Conservation (phyloP, 2,113 vertebrate genomes). For the Opisthocomus hoazin region DNA sequence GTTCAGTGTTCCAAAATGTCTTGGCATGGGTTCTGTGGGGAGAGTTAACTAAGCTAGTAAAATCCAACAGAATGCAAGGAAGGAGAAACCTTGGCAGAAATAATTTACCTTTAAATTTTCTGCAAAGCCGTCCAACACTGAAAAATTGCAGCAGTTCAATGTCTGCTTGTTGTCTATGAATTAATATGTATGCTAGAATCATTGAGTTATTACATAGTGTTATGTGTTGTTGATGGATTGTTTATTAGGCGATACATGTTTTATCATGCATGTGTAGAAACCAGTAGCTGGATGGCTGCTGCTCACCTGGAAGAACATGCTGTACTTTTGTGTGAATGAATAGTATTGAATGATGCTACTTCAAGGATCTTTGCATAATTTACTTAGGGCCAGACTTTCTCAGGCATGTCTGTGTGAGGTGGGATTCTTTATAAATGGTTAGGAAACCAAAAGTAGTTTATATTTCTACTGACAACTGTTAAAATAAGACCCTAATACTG, state of each 20-base stretch:
- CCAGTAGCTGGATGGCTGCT: not conserved
- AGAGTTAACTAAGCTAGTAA: not conserved
- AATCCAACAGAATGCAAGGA: not conserved
- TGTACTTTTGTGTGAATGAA: not conserved
- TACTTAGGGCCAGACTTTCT: not conserved
- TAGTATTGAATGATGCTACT: not conserved
- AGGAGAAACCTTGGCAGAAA: not conserved
- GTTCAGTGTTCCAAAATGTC: not conserved
- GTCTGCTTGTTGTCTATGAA: not conserved
- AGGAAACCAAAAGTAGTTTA: not conserved
- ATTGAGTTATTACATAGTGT: not conserved
- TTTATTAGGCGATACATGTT: not conserved
- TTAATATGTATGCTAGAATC: not conserved
- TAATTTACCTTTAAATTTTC: not conserved
- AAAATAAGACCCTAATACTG: not conserved
- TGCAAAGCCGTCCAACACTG: not conserved
- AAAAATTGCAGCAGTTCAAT: not conserved
- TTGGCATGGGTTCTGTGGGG: not conserved
- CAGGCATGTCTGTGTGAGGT: not conserved
- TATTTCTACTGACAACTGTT: not conserved
- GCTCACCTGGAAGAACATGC: not conserved
- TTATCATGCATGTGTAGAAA: not conserved
- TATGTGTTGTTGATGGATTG: not conserved
- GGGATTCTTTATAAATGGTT: not conserved
- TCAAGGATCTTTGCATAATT: not conserved